Percentiles rank a stretch among this genome's conserved stretches.
Conservation (phyloP, 2,888 invertebrate species). For the Amblyjoppa fuscipennis region DNA sequence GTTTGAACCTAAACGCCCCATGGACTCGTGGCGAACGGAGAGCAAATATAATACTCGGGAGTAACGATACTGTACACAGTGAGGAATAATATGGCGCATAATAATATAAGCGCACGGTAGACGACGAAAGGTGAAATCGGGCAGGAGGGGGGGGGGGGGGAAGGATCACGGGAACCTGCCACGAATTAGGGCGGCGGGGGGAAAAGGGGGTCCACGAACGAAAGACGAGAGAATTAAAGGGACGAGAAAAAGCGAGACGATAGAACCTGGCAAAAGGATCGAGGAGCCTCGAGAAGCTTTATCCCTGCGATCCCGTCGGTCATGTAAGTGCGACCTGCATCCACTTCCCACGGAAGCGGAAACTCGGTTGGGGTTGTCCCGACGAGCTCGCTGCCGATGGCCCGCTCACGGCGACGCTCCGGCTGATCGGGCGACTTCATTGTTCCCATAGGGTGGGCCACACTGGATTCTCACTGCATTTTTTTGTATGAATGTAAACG, state of each 20-base stretch:
- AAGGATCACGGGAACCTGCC: conserved; percentile 45
- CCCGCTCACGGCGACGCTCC: not conserved
- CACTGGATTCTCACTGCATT: not conserved
- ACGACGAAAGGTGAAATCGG: conserved; percentile 69
- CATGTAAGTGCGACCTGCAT: conserved; percentile 79
- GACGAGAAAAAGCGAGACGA: conserved; percentile 43
- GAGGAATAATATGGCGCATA: conserved; percentile 63
- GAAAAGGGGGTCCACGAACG: not conserved
- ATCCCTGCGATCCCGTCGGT: conserved; percentile 37
- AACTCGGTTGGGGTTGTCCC: conserved; percentile 60
- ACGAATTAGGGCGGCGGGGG: not conserved
- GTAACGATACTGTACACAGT: conserved; percentile 33
- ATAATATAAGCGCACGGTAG: conserved; percentile 58
- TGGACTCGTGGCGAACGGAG: not conserved
- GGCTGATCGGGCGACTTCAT: not conserved
- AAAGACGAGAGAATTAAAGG: conserved; percentile 27
- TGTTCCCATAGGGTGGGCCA: not conserved
- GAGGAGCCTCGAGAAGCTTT: conserved; percentile 10
- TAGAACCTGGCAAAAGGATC: conserved; percentile 54
- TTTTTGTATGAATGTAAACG: not conserved
- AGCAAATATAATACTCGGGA: conserved; percentile 62
- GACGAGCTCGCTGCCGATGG: conserved; percentile 26
- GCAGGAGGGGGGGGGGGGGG: conserved; percentile 42
- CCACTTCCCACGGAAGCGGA: conserved; percentile 83
- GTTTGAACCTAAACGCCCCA: not conserved